Percentiles rank a stretch among this genome's conserved stretches.
Conservation (phyloP, 2,797 vertebrate species). For the Lepus oiostolus region DNA sequence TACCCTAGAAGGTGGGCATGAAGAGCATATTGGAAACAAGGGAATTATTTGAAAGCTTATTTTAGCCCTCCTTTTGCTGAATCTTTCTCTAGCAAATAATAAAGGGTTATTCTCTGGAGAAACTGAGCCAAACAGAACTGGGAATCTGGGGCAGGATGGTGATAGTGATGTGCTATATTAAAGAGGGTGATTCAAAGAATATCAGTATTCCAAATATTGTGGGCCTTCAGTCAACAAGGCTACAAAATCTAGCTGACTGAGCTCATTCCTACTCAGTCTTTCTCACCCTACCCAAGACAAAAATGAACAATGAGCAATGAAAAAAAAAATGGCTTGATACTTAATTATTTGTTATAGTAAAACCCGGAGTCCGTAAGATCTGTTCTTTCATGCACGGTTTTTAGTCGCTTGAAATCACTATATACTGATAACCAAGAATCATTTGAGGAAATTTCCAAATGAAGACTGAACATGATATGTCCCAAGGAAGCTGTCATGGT, state of each 20-base stretch:
- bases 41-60: not conserved
- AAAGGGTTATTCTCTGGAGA: not conserved
- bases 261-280: not conserved
- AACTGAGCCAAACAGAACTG: not conserved
- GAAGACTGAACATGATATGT: constrained; percentile 28
- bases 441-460: not conserved
- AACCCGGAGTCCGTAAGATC: not conserved
- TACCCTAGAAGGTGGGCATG: not conserved
- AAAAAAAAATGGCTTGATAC: not conserved
- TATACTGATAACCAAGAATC: not conserved
- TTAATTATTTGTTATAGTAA: constrained; percentile 12
- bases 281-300: not conserved
- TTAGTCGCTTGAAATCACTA: not conserved
- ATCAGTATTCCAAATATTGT: not conserved
- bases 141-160: not conserved
- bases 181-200: not conserved
- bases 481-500: not conserved
- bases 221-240: not conserved
- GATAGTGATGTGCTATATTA: not conserved
- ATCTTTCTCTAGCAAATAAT: not conserved
- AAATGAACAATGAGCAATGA: not conserved
- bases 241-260: not conserved
- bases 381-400: not conserved
- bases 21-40: constrained; percentile 20
- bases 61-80: not conserved